Percentiles rank a stretch among this genome's conserved stretches.
Evolutionary conservation across 2,888 invertebrate species (phyloP).

Genomic region (Synanthedon myopaeformis): DNA sequence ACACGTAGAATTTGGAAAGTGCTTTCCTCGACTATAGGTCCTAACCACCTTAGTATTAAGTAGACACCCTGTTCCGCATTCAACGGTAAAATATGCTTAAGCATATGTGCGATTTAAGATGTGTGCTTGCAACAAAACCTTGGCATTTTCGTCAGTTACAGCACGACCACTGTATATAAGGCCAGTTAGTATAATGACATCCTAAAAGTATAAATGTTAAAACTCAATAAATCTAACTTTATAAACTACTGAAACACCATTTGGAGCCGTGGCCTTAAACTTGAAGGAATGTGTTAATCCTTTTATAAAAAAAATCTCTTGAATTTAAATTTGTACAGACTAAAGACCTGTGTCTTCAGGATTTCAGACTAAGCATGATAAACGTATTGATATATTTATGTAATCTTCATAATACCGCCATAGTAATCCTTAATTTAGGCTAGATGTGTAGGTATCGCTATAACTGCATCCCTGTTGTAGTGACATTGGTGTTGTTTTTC

Average conservation of each 20-base stretch:
- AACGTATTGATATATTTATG: constrained; percentile 26
- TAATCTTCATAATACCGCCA: constrained; percentile 30
- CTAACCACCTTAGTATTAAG: constrained; percentile 9
- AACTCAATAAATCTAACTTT: constrained; percentile 46
- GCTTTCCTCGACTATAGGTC: constrained; percentile 36
- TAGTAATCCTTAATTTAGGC: constrained; percentile 43
- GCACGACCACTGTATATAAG: constrained; percentile 45
- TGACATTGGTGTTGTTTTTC: constrained; percentile 52
- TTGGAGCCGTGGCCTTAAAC: constrained; percentile 69
- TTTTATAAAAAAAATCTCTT: constrained; percentile 38
- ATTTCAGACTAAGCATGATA: constrained; percentile 10
- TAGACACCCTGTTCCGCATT: constrained; percentile 23
- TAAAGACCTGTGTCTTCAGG: constrained; percentile 8
- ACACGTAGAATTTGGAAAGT: constrained; percentile 33
- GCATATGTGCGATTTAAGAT: constrained; percentile 12
- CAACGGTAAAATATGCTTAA: constrained; percentile 11
- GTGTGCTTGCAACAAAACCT: constrained; percentile 1
- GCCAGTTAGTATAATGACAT: constrained; percentile 47
- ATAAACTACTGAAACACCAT: constrained; percentile 67
- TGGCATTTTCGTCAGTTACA: constrained; percentile 6
- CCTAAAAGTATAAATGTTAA: constrained; percentile 35
- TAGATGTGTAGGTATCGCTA: constrained; percentile 59
- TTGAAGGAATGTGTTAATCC: constrained; percentile 61
- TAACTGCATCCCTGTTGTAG: constrained; percentile 47
- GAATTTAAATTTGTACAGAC: constrained; percentile 43